Conservation (phyloP, 2,888 invertebrate species). For the Ypsolopha scabrella region DNA sequence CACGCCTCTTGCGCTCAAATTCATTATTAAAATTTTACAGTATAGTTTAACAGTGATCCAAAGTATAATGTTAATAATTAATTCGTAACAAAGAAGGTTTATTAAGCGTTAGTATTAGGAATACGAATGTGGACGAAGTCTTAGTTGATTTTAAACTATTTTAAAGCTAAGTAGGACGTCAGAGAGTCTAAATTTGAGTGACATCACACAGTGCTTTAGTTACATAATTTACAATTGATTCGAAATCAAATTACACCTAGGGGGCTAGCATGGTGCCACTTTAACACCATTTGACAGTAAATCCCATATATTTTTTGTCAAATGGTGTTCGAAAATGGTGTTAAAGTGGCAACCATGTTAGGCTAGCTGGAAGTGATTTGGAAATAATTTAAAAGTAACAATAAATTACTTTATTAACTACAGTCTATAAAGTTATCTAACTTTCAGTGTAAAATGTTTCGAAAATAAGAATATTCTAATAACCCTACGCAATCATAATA, state of each 20-base stretch:
- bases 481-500: conserved; percentile 63
- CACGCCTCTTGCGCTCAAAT: too few relatives aligned
- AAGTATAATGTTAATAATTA: too few relatives aligned
- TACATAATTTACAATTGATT: conserved; percentile 32
- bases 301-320: too few relatives aligned
- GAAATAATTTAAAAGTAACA: conserved; percentile 65
- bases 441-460: conserved; percentile 41
- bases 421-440: conserved; percentile 58
- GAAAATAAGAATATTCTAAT: conserved; percentile 53
- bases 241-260: conserved; percentile 15
- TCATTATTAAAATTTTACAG: too few relatives aligned
- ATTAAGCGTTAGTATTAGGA: too few relatives aligned
- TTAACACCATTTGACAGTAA: too few relatives aligned
- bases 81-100: too few relatives aligned
- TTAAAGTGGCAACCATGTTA: too few relatives aligned
- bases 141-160: conserved; percentile 39
- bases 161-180: conserved; percentile 63
- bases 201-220: conserved; percentile 34
- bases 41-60: too few relatives aligned
- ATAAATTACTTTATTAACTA: conserved; percentile 61
- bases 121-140: background rate
- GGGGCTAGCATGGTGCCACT: too few relatives aligned
- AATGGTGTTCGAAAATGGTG: too few relatives aligned
- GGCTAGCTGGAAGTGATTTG: conserved; percentile 55
- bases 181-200: conserved; percentile 34